phyloP scores from a whole-genome alignment of 2,797 vertebrate genomes.

The Morus bassanus region DNA sequence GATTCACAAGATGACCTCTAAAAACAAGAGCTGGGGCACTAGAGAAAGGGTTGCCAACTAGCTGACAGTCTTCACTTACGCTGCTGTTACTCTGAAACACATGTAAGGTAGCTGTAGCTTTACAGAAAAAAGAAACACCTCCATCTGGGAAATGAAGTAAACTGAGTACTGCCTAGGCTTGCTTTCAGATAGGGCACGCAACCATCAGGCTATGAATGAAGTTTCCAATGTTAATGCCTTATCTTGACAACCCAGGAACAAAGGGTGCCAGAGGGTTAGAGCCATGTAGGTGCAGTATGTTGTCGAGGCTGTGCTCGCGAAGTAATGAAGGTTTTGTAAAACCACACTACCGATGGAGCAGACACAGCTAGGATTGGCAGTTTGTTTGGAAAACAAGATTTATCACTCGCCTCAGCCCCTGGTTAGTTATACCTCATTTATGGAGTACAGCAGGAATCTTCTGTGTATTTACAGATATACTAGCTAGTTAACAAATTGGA shows the following conservation, averaged over 20 bases:
- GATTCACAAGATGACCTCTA: not conserved
- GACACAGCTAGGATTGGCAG: not conserved
- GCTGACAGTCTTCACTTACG: constrained; percentile 37
- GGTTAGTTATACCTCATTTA: not conserved
- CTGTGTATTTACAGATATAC: not conserved
- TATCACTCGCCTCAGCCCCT: not conserved
- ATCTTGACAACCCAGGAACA: constrained; percentile 12
- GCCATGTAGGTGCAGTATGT: not conserved
- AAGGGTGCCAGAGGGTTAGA: not conserved
- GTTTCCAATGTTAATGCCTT: not conserved
- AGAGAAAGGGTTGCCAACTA: constrained; percentile 2
- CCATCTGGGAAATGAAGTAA: constrained; percentile 39
- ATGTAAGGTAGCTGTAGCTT: constrained; percentile 6
- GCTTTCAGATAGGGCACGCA: not conserved
- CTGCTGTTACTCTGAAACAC: constrained; percentile 30
- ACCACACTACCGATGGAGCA: not conserved
- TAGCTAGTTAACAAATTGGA: not conserved
- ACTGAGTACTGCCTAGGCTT: not conserved
- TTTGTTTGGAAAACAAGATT: not conserved
- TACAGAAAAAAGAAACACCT: not conserved
- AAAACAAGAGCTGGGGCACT: constrained; percentile 11
- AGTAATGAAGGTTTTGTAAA: not conserved
- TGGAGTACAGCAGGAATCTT: not conserved
- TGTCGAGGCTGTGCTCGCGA: rapidly evolving
- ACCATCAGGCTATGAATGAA: not conserved